Base-by-base conservation (phyloP, 2,888 invertebrate genomes). In the Drosophila parthenogenetica region DNA sequence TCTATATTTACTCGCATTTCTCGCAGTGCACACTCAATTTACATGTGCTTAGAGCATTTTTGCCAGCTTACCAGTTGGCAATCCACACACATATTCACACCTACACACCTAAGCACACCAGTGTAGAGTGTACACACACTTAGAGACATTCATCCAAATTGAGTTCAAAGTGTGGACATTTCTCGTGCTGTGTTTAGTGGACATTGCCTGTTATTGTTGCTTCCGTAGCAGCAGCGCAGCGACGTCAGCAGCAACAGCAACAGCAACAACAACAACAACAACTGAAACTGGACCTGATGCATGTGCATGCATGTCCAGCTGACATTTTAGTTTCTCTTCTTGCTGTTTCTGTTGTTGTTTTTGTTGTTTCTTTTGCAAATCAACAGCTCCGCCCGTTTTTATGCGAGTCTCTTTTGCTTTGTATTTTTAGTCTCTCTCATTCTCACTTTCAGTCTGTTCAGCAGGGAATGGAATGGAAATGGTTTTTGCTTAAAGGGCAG, bases 141-240 rank as follows among this genome's bases (percentile, higher is more conserved):
- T 1, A 59, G n/a, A 22, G 10, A 32, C n/a, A 63, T 35, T 53
- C 42, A 50, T 51, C 37, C 60, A 85, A 75, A 85, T 75, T 53
- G 89, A 69, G 81, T 73, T 65, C 66, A 74, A 74, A 74, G 62
- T 79, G 89, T 73, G 82, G 78, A 85, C 87, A 88, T 73, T 78
- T 75, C 59, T 57, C 67, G 68, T 69, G 81, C 73, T 69, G 69
- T 58, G 81, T 46, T 77, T 72, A 65, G 67, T 77, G 68, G 63
- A 69, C 80, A 70, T 76, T 57, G 77, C 62, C 65, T 66, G 69
- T 54, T 69, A 79, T 88, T 81, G 79, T 82, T 79, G 89, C 85
- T 89, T 89, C 89, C 73, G 80, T 70, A 57, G 79, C 69, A 79
- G 79, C 85, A 67, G 11, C 59, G 17, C 42, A 59, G n/a, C 69